phyloP scores from a whole-genome alignment of 2,113 vertebrate species.

The Corynorhinus townsendii region DNA sequence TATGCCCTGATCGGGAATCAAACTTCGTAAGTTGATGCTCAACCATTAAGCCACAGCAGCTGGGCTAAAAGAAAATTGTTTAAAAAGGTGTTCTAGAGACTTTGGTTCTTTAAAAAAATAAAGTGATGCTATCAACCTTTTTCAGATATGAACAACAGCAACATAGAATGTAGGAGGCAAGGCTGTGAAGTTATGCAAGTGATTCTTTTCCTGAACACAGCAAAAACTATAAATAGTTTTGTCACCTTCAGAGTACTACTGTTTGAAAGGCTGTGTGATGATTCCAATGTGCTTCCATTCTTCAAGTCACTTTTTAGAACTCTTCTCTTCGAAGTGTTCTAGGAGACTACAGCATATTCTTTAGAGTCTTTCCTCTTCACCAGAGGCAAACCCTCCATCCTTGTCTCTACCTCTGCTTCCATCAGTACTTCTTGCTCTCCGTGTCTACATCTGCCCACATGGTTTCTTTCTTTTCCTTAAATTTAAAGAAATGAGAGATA shows the following conservation, averaged over 20 bases:
- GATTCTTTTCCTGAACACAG: not conserved
- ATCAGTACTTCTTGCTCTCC: not conserved
- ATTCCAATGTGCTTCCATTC: not conserved
- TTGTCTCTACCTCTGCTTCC: not conserved
- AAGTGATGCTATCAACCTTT: not conserved
- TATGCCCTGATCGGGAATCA: not conserved
- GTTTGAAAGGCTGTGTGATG: not conserved
- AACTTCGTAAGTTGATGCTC: not conserved
- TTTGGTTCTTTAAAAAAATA: not conserved
- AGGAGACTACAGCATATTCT: not conserved
- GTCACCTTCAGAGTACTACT: not conserved
- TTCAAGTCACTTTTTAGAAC: not conserved
- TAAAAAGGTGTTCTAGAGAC: not conserved
- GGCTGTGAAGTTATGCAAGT: not conserved
- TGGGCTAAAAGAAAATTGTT: not conserved
- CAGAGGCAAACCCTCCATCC: not conserved
- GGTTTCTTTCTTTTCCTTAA: not conserved
- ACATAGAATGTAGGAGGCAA: not conserved
- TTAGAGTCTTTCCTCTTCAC: not conserved
- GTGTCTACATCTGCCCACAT: not conserved
- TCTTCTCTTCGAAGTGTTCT: not conserved
- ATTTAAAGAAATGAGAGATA: not conserved
- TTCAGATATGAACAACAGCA: not conserved
- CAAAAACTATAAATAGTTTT: not conserved
- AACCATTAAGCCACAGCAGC: not conserved